Percentiles rank a stretch among this genome's conserved stretches.
Evolutionary conservation across 2,888 invertebrate genomes (phyloP).

Genomic region (Enoplolaimus lenunculus): DNA sequence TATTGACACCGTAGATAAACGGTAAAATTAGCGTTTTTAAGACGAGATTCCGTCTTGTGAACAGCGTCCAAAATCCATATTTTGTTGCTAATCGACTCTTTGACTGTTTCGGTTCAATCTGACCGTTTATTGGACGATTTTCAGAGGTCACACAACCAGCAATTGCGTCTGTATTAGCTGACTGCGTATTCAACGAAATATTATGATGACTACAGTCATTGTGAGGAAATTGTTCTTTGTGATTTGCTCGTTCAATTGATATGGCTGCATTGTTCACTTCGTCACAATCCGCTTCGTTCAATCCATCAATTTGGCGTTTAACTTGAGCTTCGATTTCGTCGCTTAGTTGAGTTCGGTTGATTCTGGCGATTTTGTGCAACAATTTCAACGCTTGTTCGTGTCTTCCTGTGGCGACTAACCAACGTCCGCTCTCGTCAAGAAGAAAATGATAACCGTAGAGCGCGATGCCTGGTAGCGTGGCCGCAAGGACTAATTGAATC

Average conservation of each 20-base stretch:
- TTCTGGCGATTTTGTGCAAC: slow-evolving; percentile 9
- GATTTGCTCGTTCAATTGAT: background rate
- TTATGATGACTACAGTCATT: background rate
- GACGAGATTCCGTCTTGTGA: background rate
- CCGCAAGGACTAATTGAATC: slow-evolving; percentile 1
- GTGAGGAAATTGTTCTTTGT: background rate
- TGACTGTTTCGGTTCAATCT: background rate
- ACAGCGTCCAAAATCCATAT: slow-evolving; percentile 8
- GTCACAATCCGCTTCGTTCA: too few relatives aligned
- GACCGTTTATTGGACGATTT: background rate
- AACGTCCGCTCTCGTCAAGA: background rate
- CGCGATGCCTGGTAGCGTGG: background rate
- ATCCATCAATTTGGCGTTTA: too few relatives aligned
- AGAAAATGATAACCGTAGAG: background rate
- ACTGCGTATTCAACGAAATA: background rate
- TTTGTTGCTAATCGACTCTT: too few relatives aligned
- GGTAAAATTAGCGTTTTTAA: background rate
- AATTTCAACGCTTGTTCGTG: background rate
- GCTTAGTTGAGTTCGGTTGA: background rate
- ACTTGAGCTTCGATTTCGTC: background rate
- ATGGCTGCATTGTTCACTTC: background rate
- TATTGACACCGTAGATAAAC: background rate
- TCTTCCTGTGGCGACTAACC: slow-evolving; percentile 6
- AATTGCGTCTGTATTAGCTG: too few relatives aligned
- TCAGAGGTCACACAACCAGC: too few relatives aligned